Base-by-base conservation (phyloP, 2,113 vertebrate species). In the Nansenia antarctica region DNA sequence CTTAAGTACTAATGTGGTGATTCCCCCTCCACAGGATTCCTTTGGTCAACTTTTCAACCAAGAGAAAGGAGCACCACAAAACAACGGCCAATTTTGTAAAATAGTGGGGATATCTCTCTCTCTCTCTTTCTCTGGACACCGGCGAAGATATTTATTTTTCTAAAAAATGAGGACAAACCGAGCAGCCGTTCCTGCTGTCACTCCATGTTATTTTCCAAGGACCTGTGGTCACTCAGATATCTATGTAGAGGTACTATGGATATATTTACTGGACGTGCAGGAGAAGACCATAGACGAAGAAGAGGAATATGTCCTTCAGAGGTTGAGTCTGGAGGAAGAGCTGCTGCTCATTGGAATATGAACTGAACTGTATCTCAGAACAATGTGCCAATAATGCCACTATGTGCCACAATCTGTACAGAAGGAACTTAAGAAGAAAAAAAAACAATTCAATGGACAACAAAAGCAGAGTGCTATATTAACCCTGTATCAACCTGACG, bases 351-450 rank as follows among this genome's bases (percentile, higher is more conserved):
- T 79, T 64, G 69, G 82, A 82, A 77, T 77, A 57, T n/a, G n/a
- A 49, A 4, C 45, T 32, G 92, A 91, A 93, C 90, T 91, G 84
- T 85, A 92, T 93, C 93, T 93, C 89, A 92, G 96, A 96, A 96
- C 94, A 95, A 91, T 94, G 95, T 99, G 96, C 98, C 96, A 96
- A 98, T 96, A 94, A 98, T 93, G 95, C 98, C 98, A 94, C 91
- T 95, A 98, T 96, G 97, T 99, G 98, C 98, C 98, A 98, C 92
- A 95, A 90, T 92, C 90, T 77, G 92, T 92, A 88, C 89, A 82
- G 89, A 86, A 83, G 82, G 92, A 89, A 87, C 81, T 77, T 80
- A 80, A 80, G 79, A 63, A 61, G 70, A 85, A n/a, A n/a, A n/a
- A n/a, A n/a, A 69, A 82, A 85, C 68, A 69, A 84, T 77, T 64